Base-by-base conservation (phyloP, 30 jellyfish, hydroid and myxozoan species). In the Haliclystus octoradiatus region DNA sequence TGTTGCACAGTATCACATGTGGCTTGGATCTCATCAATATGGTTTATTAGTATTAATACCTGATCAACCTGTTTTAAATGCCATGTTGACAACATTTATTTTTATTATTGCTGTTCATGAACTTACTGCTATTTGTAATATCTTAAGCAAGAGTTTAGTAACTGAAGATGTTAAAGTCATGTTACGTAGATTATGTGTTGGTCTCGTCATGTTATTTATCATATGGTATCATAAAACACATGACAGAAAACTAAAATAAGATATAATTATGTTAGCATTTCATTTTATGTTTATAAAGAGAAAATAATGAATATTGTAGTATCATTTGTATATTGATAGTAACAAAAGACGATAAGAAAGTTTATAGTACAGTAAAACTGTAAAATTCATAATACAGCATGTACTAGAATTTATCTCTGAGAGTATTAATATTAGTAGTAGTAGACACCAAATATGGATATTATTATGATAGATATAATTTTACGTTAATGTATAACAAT, bases 181-280 rank as follows among this genome's bases (percentile, higher is more conserved):
- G 97, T 79, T 88, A 23, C 78, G 97, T 1, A 63, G 97, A 26
- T 78, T 88, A 5, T 53, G 79, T 7, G 63, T 88, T 33, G 79
- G 76, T 52, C 68, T 81, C 12, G 28, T 88, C 7, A 75, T 80
- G 89, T 68, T 88, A 34, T 26, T 74, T 9, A 66, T 88, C 19
- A 71, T 88, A 14, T 88, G 97, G 97, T 88, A 93, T 93, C 97
- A 88, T 61, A 88, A 88, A 71, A 80, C 89, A 28, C 97, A 88
- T 49, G 90, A 47, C 26, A 50, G 33, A 46, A 88, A 80, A 62
- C 94, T 93, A 29, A 35, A 49, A 24, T 57, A 13, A 57, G 27
- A 0, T n/a, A n/a, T n/a, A n/a, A n/a, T n/a, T n/a, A n/a, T n/a
- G n/a, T n/a, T n/a, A n/a, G n/a, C n/a, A n/a, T n/a, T n/a, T n/a